A percentile compares a stretch with the other conserved stretches of the same genome.
These are phyloP conservation scores for Furcula furcula DNA, from an alignment of 2,888 invertebrate species.

Conservation along the genomic window DNA sequence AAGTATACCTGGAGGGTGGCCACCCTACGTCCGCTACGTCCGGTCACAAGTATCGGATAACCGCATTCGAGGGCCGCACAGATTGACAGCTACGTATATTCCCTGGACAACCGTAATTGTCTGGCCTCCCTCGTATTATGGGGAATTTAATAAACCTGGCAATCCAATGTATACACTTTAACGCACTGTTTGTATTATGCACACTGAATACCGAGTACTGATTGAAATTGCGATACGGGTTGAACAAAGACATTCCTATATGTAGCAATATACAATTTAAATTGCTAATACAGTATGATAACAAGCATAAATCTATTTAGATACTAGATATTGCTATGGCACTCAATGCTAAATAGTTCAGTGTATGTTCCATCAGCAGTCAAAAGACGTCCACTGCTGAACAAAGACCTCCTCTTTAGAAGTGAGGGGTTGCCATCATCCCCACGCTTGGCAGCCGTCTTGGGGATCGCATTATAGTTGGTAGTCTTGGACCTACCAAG, in stretches of 20 bases:
- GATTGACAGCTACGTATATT: conserved; percentile 69
- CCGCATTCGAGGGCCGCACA: conserved; percentile 45
- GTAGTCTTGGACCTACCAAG: no score
- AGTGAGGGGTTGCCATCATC: no score
- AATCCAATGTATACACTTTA: conserved; percentile 45
- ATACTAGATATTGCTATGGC: no score
- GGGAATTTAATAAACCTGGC: conserved; percentile 68
- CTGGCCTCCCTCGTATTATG: conserved; percentile 58
- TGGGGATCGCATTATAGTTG: no score
- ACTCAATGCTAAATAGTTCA: no score
- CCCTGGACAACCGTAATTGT: conserved; percentile 65
- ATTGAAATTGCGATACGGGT: conserved; percentile 55
- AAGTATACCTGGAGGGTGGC: conserved; percentile 27
- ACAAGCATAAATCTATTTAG: no score
- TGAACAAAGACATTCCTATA: conserved; percentile 17
- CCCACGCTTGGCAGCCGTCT: no score
- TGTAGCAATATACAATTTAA: no score
- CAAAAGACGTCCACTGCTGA: no score
- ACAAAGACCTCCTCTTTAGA: no score
- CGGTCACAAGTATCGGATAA: conserved; percentile 50
- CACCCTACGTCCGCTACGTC: conserved; percentile 46
- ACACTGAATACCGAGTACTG: conserved; percentile 44
- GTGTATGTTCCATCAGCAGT: no score
- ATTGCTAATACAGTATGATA: no score
- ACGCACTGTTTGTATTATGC: conserved; percentile 51